phyloP scores from a whole-genome alignment of 2,888 invertebrate species.

The Aquatica leii region DNA sequence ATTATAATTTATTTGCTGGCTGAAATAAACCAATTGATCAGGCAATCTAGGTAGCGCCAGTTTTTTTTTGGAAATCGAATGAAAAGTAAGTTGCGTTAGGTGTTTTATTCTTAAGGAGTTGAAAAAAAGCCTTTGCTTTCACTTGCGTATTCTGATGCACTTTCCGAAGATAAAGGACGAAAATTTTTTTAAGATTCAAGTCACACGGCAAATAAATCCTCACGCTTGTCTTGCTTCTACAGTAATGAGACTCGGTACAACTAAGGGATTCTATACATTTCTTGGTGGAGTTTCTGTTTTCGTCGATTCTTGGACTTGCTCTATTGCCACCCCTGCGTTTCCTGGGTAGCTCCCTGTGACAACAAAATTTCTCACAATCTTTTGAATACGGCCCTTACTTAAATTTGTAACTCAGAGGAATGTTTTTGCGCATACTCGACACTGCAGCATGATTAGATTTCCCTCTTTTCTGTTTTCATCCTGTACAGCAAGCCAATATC shows the following conservation, averaged over 20 bases:
- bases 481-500: neutral
- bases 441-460: slow-evolving; percentile 4
- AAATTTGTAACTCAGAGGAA: slow-evolving; percentile 18
- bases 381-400: slow-evolving; percentile 12
- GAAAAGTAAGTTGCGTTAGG: too few species aligned
- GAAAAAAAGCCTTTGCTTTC: slow-evolving; percentile 13
- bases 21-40: too few species aligned
- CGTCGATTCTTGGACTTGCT: slow-evolving; percentile 8
- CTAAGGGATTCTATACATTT: slow-evolving; percentile 14
- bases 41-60: slow-evolving; percentile 22
- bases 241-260: too few species aligned
- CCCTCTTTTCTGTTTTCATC: slow-evolving; percentile 13
- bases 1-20: slow-evolving; percentile 22
- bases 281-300: slow-evolving; percentile 12
- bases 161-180: neutral
- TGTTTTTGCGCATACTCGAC: slow-evolving; percentile 5
- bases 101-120: too few species aligned
- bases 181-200: slow-evolving; percentile 18
- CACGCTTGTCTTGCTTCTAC: too few species aligned
- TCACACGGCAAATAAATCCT: too few species aligned
- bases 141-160: slow-evolving; percentile 1
- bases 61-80: slow-evolving; percentile 4
- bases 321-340: neutral
- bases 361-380: slow-evolving; percentile 18
- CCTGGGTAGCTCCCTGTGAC: too few species aligned